These are phyloP conservation scores for Eulemur albifrons DNA, from an alignment of 2,797 vertebrate genomes.

Conservation along the genomic window DNA sequence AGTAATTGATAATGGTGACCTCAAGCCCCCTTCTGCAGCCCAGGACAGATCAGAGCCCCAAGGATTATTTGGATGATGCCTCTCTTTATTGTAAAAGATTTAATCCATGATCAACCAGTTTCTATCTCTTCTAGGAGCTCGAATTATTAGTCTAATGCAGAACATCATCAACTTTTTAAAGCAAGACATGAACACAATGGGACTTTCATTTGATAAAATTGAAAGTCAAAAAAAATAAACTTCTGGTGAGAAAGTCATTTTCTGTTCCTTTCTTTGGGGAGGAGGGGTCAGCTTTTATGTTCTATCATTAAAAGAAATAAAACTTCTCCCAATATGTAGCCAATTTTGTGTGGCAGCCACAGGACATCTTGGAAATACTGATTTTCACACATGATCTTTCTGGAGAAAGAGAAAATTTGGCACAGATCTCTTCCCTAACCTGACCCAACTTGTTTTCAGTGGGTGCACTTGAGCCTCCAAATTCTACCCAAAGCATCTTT, in stretches of 20 bases:
- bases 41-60: neutral
- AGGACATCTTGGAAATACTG: neutral
- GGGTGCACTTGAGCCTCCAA: neutral
- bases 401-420: neutral
- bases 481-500: neutral
- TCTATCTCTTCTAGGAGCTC: conserved; percentile 36
- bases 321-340: neutral
- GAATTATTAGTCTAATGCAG: conserved; percentile 16
- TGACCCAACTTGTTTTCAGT: neutral
- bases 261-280: neutral
- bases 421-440: neutral
- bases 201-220: neutral
- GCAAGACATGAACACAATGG: neutral
- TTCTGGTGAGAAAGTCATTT: neutral
- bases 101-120: neutral
- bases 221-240: neutral
- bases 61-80: neutral
- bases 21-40: neutral
- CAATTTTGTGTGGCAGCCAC: neutral
- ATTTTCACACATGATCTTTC: conserved; percentile 8
- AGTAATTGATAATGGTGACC: conserved; percentile 57
- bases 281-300: neutral
- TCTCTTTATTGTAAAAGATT: conserved; percentile 36
- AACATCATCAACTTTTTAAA: neutral
- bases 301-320: neutral